Conservation (phyloP, 2,113 vertebrate species). For the Pseudorectes ferrugineus region DNA sequence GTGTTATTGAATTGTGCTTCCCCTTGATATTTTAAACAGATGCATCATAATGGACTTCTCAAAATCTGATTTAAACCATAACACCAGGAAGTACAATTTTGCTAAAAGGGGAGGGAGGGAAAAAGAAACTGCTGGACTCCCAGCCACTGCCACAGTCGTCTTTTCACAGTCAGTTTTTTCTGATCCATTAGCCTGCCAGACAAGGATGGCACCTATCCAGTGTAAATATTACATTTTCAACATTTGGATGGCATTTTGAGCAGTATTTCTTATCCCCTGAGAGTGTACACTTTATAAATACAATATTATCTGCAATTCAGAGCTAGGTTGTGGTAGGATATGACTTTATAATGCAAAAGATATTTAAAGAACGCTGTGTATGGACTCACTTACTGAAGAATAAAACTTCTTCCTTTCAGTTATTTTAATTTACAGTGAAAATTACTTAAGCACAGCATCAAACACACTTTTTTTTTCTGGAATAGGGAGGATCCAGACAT, state of each 20-base stretch:
- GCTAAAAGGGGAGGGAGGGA: background rate
- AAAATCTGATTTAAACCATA: constrained; percentile 44
- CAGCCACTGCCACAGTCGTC: background rate
- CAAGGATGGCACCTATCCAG: constrained; percentile 23
- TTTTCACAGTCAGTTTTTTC: constrained; percentile 31
- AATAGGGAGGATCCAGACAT: background rate
- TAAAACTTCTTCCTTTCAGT: background rate
- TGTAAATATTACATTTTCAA: constrained; percentile 35
- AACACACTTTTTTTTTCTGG: background rate
- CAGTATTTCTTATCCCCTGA: background rate
- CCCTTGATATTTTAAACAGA: constrained; percentile 42
- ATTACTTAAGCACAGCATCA: background rate
- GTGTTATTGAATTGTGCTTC: background rate
- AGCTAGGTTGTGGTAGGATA: background rate
- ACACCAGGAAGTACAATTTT: constrained; percentile 19
- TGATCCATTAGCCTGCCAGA: constrained; percentile 22
- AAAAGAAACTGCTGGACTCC: background rate
- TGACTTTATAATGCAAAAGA: background rate
- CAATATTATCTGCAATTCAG: background rate
- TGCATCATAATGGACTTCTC: background rate
- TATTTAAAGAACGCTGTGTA: background rate
- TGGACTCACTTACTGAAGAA: background rate
- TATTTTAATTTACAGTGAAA: constrained; percentile 9
- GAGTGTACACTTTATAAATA: constrained; percentile 5
- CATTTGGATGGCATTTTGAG: constrained; percentile 11